Evolutionary conservation across 1,140 invertebrate genomes (phyloP), one percentile per base, ranked within the genome.

Genomic region (Trichoplusia ni): DNA sequence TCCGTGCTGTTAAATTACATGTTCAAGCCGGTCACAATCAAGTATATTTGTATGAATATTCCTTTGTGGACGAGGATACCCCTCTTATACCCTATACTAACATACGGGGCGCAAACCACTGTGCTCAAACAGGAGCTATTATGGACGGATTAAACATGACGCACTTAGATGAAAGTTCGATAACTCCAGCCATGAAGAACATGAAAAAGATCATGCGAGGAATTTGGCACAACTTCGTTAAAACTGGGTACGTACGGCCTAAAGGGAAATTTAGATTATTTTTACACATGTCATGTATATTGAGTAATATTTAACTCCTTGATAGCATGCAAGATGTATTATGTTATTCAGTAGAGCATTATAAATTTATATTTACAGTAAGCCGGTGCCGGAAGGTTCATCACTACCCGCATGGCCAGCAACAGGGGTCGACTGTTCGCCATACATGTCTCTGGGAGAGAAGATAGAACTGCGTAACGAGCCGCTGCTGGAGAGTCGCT

Each of bases 151-250:
- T 73, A 64, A 11, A n/a, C n/a, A 79, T 81, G 69, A 19, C 75
- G 79, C 9, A 37, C 4, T 13, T 4, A 42, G 14, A 16, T 38
- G 4, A 38, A 7, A 5, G 25, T 38, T 16, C 18, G 13, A 2
- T 5, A 38, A 23, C 5, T 13, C 19, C 9, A 2, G 67, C 75
- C 13, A 54, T 51, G 6, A 68, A 40, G 9, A 40, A 58, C 18
- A 64, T 76, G 21, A 74, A 71, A 40, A 29, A 33, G 3, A 31
- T 63, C 7, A 64, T 77, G 51, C 51, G 72, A 54, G 61, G 73
- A 18, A 21, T 82, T 14, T 81, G 75, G 77, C 1, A 54, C 2
- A 79, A 73, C 27, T 83, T 83, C 64, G 73, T 79, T 19, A 74
- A 14, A 42, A 74, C 69, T 4, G 73, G 78, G 81, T 81, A 49